A percentile compares a stretch with the other conserved stretches of the same genome.
Evolutionary conservation across 2,113 vertebrate species (phyloP).

Genomic region (Falco punctatus): DNA sequence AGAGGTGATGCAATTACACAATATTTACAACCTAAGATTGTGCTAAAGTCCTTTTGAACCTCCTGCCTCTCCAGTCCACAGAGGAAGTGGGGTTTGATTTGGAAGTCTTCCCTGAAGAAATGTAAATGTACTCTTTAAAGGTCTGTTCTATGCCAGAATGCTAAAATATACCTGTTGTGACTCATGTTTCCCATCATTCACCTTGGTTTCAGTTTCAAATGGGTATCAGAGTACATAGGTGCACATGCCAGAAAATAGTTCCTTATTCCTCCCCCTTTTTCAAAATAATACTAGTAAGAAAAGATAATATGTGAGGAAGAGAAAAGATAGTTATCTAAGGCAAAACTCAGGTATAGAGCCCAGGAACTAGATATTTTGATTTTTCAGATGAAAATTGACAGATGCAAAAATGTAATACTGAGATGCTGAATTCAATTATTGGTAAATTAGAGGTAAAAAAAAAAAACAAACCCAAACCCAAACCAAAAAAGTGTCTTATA

Average conservation of each 20-base stretch:
- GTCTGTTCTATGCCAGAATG: neutral
- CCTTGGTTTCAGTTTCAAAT: neutral
- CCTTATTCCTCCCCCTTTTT: neutral
- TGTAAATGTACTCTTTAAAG: neutral
- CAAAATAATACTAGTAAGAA: neutral
- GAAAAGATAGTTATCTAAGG: neutral
- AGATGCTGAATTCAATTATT: neutral
- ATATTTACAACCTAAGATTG: slow-evolving; percentile 71
- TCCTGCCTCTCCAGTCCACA: neutral
- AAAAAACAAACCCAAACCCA: neutral
- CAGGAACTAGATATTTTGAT: neutral
- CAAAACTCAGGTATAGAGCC: neutral
- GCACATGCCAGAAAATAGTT: neutral
- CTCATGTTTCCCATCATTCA: neutral
- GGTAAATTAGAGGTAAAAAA: neutral
- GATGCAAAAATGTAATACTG: neutral
- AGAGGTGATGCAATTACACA: slow-evolving; percentile 67
- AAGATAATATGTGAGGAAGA: neutral
- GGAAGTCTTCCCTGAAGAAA: slow-evolving; percentile 2
- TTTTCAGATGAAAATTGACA: neutral
- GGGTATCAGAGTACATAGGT: neutral
- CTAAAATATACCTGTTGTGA: neutral
- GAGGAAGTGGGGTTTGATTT: neutral
- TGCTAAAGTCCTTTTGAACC: slow-evolving; percentile 61
- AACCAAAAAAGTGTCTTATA: neutral